These are phyloP conservation scores for Onychomys torridus DNA, from an alignment of 2,797 vertebrate species.

Conservation along the genomic window DNA sequence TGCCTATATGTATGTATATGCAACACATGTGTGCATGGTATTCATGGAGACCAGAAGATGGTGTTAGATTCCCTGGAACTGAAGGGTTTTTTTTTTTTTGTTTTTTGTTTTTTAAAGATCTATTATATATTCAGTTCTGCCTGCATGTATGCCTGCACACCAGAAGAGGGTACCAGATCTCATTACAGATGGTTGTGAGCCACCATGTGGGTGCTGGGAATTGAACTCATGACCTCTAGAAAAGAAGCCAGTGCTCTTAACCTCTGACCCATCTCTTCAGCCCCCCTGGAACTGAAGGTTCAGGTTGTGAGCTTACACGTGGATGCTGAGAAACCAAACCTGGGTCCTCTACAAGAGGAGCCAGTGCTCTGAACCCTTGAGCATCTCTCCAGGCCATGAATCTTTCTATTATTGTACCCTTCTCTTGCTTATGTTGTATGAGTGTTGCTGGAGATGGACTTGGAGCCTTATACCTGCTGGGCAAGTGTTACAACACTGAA, in stretches of 20 bases:
- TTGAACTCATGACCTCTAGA: too few species aligned
- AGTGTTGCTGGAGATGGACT: not conserved
- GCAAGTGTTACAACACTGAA: not conserved
- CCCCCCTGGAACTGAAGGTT: not conserved
- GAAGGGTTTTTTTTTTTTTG: too few species aligned
- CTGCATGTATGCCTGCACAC: too few species aligned
- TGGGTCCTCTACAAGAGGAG: not conserved
- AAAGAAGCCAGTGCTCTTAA: too few species aligned
- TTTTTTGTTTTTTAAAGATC: too few species aligned
- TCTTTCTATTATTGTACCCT: not conserved
- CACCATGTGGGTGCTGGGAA: too few species aligned
- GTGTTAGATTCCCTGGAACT: too few species aligned
- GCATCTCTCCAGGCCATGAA: not conserved
- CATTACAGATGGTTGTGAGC: too few species aligned
- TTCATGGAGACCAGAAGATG: too few species aligned
- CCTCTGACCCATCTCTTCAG: too few species aligned
- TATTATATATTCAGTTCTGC: too few species aligned
- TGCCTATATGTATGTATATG: not conserved
- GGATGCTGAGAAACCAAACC: not conserved
- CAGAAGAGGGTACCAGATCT: too few species aligned
- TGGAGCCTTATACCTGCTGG: not conserved
- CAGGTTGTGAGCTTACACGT: not conserved
- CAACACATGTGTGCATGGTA: not conserved
- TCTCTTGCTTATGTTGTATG: not conserved
- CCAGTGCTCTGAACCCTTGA: not conserved